Percentiles rank a stretch among this genome's conserved stretches.
Evolutionary conservation across 2,888 invertebrate species (phyloP).

Genomic region (Caenorhabditis imperialis): DNA sequence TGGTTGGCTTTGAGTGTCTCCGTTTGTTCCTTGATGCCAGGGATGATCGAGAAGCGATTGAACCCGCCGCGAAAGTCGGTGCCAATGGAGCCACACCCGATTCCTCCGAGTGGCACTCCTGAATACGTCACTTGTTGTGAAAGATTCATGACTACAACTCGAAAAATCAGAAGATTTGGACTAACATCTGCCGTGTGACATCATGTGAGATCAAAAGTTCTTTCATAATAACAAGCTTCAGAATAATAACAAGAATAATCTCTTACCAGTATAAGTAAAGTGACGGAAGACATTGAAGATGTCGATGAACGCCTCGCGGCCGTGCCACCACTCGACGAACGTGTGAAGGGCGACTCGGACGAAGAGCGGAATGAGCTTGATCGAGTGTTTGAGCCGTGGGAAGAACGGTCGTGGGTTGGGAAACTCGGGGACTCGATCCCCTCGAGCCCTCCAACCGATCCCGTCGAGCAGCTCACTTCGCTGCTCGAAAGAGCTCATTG

Average conservation of each 20-base stretch:
- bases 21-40: conserved; percentile 90
- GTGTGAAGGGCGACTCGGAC: conserved; percentile 57
- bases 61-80: conserved; percentile 90
- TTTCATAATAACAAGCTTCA: neutral
- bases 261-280: conserved; percentile 79
- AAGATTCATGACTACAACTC: too few species aligned
- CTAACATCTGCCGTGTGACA: too few species aligned
- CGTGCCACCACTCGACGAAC: conserved; percentile 70
- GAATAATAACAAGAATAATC: neutral
- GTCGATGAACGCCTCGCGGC: conserved; percentile 79
- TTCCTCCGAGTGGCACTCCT: conserved; percentile 69
- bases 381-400: conserved; percentile 61
- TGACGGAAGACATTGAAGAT: conserved; percentile 78
- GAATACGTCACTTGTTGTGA: too few species aligned
- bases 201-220: too few species aligned
- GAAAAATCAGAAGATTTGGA: too few species aligned
- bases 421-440: conserved; percentile 56
- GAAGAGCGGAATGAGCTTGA: conserved; percentile 69
- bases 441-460: conserved; percentile 66
- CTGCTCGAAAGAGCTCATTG: conserved; percentile 16
- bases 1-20: conserved; percentile 79
- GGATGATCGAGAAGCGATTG: conserved; percentile 89
- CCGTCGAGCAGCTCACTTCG: conserved; percentile 48
- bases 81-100: conserved; percentile 87
- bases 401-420: conserved; percentile 57